Conservation (phyloP, 2,113 vertebrate species). For the Heteronetta atricapilla region DNA sequence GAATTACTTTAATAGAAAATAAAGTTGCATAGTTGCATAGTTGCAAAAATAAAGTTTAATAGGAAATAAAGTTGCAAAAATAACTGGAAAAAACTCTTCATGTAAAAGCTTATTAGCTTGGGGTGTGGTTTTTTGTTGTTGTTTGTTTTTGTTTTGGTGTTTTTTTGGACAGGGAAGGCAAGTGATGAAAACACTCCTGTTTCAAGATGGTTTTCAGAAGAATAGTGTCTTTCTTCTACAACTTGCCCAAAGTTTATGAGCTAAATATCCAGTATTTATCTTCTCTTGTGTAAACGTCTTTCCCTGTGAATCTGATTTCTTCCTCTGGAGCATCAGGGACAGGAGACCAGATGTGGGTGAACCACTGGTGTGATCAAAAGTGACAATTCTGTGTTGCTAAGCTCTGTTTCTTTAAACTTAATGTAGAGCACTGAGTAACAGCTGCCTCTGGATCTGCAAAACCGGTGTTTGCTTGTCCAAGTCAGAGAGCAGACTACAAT, state of each 20-base stretch:
- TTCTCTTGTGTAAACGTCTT: neutral
- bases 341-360: neutral
- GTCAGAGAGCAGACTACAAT: neutral
- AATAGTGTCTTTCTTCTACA: neutral
- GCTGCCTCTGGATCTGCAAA: conserved; percentile 5
- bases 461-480: neutral
- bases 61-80: neutral
- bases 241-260: neutral
- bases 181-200: neutral
- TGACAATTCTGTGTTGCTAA: conserved; percentile 32
- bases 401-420: conserved; percentile 33
- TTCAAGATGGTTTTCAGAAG: neutral
- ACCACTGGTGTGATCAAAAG: conserved; percentile 13
- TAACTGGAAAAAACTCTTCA: fast-evolving
- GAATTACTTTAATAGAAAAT: neutral
- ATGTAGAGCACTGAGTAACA: neutral
- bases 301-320: neutral
- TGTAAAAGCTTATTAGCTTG: neutral
- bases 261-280: neutral
- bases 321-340: neutral
- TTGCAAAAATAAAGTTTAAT: no score
- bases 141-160: no score
- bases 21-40: no score
- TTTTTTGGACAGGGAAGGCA: neutral
- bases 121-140: no score